Percentiles rank a stretch among this genome's conserved stretches.
phyloP scores from a whole-genome alignment of 1,140 invertebrate species.

The Drosophila sturtevanti region DNA sequence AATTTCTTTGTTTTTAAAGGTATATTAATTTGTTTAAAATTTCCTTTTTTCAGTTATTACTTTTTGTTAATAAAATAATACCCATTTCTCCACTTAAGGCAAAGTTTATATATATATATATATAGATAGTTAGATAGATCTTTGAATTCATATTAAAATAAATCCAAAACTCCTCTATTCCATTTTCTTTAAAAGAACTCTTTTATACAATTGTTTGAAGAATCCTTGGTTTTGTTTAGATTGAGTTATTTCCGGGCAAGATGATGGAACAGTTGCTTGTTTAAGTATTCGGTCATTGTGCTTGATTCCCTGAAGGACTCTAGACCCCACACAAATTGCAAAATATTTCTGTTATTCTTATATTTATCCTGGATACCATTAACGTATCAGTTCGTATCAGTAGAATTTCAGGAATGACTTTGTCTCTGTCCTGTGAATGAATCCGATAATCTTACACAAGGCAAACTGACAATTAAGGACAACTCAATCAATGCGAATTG shows the following conservation, averaged over 20 bases:
- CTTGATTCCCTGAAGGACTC: constrained; percentile 25
- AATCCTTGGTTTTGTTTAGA: constrained; percentile 2
- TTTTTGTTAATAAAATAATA: no score
- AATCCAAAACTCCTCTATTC: background rate
- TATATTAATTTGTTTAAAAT: no score
- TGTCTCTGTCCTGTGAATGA: no score
- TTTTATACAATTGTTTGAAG: background rate
- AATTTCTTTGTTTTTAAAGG: no score
- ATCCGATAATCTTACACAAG: no score
- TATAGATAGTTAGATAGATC: background rate
- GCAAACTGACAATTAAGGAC: constrained; percentile 21
- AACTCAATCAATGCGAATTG: constrained; percentile 73
- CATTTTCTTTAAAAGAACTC: background rate
- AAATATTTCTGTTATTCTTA: background rate
- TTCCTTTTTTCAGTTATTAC: no score
- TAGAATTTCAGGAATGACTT: constrained; percentile 20
- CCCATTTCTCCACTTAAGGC: no score
- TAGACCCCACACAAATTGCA: constrained; percentile 23
- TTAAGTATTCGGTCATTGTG: constrained; percentile 14
- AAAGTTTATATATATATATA: no score
- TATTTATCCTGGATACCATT: background rate
- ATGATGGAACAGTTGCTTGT: background rate
- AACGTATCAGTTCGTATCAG: constrained; percentile 17
- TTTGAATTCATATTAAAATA: background rate
- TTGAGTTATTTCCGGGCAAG: constrained; percentile 39